Conservation (phyloP, 2,797 vertebrate genomes). For the Rhincodon typus region DNA sequence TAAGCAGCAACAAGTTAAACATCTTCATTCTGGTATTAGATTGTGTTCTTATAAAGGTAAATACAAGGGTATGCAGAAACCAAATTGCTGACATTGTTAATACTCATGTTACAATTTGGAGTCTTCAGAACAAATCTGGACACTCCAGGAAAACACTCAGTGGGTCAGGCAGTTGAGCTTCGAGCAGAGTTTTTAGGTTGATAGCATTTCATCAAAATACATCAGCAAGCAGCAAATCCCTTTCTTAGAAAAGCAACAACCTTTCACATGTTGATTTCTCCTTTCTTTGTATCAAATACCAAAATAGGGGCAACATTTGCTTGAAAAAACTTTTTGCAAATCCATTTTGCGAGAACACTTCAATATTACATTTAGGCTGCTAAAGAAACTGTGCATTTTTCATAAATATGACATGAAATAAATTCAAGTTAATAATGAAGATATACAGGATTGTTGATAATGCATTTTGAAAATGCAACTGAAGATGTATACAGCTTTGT, state of each 20-base stretch:
- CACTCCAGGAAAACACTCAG: not conserved
- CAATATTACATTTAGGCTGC: slow-evolving; percentile 35
- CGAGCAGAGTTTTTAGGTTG: not conserved
- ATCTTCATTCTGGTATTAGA: not conserved
- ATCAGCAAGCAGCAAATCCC: not conserved
- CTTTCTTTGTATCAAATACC: not conserved
- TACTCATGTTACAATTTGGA: not conserved
- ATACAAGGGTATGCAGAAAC: not conserved
- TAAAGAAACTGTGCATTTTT: slow-evolving; percentile 37
- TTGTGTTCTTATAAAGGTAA: not conserved
- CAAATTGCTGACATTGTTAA: not conserved
- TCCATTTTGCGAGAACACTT: slow-evolving; percentile 36
- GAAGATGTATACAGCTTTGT: slow-evolving; percentile 37
- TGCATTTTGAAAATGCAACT: slow-evolving; percentile 36
- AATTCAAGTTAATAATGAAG: slow-evolving; percentile 34
- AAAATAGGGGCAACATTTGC: not conserved
- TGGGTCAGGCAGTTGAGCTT: not conserved
- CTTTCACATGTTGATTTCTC: not conserved
- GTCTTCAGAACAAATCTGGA: not conserved
- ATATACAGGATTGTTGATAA: slow-evolving; percentile 37
- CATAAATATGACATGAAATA: slow-evolving; percentile 37
- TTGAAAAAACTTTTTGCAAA: slow-evolving; percentile 31
- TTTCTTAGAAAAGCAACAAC: not conserved
- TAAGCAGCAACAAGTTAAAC: not conserved
- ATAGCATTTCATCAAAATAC: not conserved